Conservation (phyloP, 2,888 invertebrate genomes). For the Caenorhabditis macrosperma region DNA sequence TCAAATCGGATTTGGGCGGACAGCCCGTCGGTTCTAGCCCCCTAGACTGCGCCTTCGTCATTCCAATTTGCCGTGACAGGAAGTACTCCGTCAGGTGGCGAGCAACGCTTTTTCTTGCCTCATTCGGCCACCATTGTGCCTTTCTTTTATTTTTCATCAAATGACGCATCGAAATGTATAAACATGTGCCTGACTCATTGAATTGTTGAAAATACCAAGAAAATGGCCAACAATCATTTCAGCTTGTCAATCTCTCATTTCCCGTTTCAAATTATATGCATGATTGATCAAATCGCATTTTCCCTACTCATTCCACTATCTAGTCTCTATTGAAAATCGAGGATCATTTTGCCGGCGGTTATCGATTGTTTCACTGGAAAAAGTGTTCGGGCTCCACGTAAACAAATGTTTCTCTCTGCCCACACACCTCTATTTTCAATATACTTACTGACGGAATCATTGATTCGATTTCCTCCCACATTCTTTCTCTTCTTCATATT, state of each 20-base stretch:
- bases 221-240: conserved; percentile 9
- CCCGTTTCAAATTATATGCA: too few species aligned
- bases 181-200: too few species aligned
- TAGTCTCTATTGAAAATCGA: too few species aligned
- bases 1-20: conserved; percentile 1
- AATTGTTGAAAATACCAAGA: too few species aligned
- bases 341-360: too few species aligned
- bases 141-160: neutral
- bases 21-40: neutral
- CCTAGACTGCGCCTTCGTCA: conserved; percentile 14
- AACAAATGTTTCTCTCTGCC: conserved; percentile 24
- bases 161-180: neutral
- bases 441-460: conserved; percentile 14
- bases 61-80: conserved; percentile 38
- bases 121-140: conserved; percentile 9
- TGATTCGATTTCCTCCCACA: conserved; percentile 12
- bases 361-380: conserved; percentile 27
- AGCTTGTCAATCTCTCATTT: too few species aligned
- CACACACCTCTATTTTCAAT: conserved; percentile 15
- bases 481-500: neutral
- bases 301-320: too few species aligned
- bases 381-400: conserved; percentile 31
- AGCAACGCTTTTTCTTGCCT: conserved; percentile 22
- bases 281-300: too few species aligned
- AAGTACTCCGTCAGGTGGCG: conserved; percentile 40